A percentile compares a stretch with the other conserved stretches of the same genome.
These are phyloP conservation scores for Pseudorasbora parva DNA, from an alignment of 2,113 vertebrate genomes.

Conservation along the genomic window DNA sequence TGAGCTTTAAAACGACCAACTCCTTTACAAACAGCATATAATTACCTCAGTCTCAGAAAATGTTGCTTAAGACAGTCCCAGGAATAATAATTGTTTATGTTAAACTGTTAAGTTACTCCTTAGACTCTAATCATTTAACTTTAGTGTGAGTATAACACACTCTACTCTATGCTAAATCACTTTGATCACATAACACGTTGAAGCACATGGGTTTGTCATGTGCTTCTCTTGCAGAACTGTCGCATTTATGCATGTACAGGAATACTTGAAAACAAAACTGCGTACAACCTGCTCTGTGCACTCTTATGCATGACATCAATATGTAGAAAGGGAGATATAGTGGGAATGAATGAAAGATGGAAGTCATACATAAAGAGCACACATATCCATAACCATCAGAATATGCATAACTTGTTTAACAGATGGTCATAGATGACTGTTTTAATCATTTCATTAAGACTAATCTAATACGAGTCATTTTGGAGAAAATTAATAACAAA, in stretches of 20 bases:
- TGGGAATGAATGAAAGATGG: conserved; percentile 22
- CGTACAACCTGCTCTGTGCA: background rate
- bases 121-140: background rate
- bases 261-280: conserved; percentile 44
- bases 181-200: conserved; percentile 34
- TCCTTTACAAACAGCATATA: too few species aligned
- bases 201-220: conserved; percentile 38
- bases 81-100: background rate
- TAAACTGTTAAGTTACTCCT: background rate
- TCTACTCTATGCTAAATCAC: background rate
- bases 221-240: background rate
- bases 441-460: conserved; percentile 37
- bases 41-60: too few species aligned
- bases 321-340: background rate
- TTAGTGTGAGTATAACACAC: background rate
- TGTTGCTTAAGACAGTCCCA: background rate
- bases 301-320: background rate
- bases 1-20: too few species aligned
- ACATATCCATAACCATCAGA: background rate
- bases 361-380: conserved; percentile 13
- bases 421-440: conserved; percentile 44
- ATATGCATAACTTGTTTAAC: conserved; percentile 43
- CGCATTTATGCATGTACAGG: conserved; percentile 41
- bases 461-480: conserved; percentile 17
- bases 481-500: background rate